Evolutionary conservation across 2,888 invertebrate species (phyloP).

Genomic region (Yponomeuta cagnagella): DNA sequence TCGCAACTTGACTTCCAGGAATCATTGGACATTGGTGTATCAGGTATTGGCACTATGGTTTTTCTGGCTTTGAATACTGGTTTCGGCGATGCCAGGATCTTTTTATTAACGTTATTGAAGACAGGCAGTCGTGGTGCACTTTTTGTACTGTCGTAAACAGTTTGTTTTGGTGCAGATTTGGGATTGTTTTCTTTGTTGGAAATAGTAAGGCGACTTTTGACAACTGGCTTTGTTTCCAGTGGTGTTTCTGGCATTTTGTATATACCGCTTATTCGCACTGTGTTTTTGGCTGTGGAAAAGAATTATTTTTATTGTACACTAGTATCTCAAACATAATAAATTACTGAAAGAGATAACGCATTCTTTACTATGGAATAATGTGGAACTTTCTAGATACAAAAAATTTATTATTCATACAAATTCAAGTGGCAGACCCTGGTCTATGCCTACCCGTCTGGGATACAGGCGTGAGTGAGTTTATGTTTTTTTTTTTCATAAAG

Average conservation of each 20-base stretch:
- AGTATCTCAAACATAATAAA: too few relatives aligned
- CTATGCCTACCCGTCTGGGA: too few relatives aligned
- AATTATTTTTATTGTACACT: conserved; percentile 17
- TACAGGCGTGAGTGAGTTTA: too few relatives aligned
- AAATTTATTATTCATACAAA: too few relatives aligned
- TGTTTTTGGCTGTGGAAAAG: conserved; percentile 31
- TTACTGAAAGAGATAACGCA: too few relatives aligned
- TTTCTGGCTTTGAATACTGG: conserved; percentile 1
- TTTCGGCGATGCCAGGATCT: not conserved
- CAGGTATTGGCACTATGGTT: conserved; percentile 25
- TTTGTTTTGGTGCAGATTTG: not conserved
- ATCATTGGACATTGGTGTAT: conserved; percentile 47
- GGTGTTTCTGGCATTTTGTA: conserved; percentile 55
- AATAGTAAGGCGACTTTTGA: conserved; percentile 33
- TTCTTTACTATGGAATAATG: too few relatives aligned
- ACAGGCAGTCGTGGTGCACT: not conserved
- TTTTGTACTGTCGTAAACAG: conserved; percentile 13
- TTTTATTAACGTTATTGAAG: not conserved
- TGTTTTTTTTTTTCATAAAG: too few relatives aligned
- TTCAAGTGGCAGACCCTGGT: too few relatives aligned
- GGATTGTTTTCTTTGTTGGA: conserved; percentile 50
- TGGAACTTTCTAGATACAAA: too few relatives aligned
- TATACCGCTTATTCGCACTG: conserved; percentile 55
- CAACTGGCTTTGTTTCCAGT: conserved; percentile 29
- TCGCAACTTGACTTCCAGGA: conserved; percentile 58